Conservation (phyloP, 2,797 vertebrate species). For the Champsocephalus gunnari region DNA sequence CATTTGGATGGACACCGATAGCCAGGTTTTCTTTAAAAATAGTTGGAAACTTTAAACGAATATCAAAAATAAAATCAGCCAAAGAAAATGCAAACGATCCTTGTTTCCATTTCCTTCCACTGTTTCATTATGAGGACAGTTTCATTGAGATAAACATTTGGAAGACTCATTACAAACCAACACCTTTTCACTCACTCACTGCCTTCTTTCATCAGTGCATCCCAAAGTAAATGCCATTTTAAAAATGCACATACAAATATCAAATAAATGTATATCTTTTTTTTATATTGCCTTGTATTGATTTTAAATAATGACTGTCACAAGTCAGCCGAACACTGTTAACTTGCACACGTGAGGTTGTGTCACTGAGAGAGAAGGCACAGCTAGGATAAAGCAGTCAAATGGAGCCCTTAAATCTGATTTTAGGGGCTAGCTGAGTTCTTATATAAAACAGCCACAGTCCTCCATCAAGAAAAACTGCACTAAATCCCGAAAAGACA, state of each 20-base stretch:
- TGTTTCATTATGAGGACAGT: too few relatives aligned
- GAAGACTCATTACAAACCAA: too few relatives aligned
- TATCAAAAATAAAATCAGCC: too few relatives aligned
- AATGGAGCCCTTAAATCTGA: conserved; percentile 2
- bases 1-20: too few relatives aligned
- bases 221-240: conserved; percentile 12
- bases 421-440: not conserved
- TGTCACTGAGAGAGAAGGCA: conserved; percentile 56
- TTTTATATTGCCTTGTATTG: conserved; percentile 2
- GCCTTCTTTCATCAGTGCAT: conserved; percentile 24
- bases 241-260: conserved; percentile 5
- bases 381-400: conserved; percentile 27
- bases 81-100: too few relatives aligned
- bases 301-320: conserved; percentile 12
- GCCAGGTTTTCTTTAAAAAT: too few relatives aligned
- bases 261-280: not conserved
- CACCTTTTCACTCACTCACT: too few relatives aligned
- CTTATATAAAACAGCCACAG: not conserved
- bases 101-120: too few relatives aligned
- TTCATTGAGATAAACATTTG: too few relatives aligned
- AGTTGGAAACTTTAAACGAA: too few relatives aligned
- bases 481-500: too few relatives aligned
- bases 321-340: conserved; percentile 17
- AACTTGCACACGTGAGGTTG: conserved; percentile 5
- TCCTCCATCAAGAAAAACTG: not conserved